Conservation (phyloP, 2,113 vertebrate species). For the Malaclemys terrapin region DNA sequence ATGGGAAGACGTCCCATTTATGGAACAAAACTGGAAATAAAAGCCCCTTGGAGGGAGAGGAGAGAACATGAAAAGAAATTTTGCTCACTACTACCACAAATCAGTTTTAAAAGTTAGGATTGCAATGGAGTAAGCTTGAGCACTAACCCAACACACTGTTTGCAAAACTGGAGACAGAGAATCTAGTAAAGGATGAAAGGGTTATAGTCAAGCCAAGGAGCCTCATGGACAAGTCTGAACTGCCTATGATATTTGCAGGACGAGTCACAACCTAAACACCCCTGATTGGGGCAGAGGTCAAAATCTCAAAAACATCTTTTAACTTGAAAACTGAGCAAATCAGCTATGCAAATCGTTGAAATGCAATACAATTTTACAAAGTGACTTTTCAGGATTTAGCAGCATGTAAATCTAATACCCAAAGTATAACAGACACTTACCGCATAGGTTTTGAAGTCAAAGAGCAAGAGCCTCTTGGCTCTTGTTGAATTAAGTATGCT, state of each 20-base stretch:
- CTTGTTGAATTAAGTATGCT: not conserved
- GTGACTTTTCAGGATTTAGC: not conserved
- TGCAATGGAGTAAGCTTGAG: not conserved
- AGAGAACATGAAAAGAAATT: constrained; percentile 1
- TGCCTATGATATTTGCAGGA: not conserved
- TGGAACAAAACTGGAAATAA: not conserved
- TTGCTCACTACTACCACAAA: constrained; percentile 27
- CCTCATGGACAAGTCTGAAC: not conserved
- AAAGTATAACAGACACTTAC: not conserved
- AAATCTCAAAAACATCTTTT: not conserved
- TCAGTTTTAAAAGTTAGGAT: not conserved
- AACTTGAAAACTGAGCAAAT: not conserved
- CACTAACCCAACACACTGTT: not conserved
- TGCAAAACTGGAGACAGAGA: not conserved
- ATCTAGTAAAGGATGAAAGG: not conserved
- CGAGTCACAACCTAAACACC: not conserved
- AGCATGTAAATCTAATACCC: not conserved
- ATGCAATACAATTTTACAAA: not conserved
- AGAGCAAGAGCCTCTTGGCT: not conserved
- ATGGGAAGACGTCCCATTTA: constrained; percentile 28
- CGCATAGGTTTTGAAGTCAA: not conserved
- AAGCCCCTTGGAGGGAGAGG: not conserved
- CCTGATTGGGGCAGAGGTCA: accelerated
- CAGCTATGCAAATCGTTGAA: not conserved
- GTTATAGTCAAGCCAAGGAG: not conserved